phyloP scores from a whole-genome alignment of 1,140 invertebrate genomes.

The Lycorma delicatula region DNA sequence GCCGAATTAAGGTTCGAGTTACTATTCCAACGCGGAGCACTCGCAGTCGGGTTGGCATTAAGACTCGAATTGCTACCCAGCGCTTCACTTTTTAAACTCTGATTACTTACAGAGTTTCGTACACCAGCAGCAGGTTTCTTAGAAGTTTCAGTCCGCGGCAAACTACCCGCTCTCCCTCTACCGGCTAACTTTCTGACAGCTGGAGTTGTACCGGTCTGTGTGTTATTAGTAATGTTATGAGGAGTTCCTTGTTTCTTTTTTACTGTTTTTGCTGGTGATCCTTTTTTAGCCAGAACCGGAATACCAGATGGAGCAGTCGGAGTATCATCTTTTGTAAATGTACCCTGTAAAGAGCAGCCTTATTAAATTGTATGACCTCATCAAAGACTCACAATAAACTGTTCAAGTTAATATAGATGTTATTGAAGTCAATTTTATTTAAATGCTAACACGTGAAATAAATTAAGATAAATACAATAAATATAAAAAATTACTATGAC shows the following conservation, averaged over 20 bases:
- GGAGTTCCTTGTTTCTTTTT: too few relatives aligned
- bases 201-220: constrained; percentile 27
- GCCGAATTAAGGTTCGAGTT: constrained; percentile 50
- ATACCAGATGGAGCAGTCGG: constrained; percentile 19
- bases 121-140: constrained; percentile 21
- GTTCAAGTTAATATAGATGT: too few relatives aligned
- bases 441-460: too few relatives aligned
- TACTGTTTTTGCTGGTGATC: constrained; percentile 15
- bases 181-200: constrained; percentile 19
- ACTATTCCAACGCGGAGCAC: constrained; percentile 35
- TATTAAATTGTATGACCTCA: too few relatives aligned
- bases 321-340: constrained; percentile 31
- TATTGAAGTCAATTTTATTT: too few relatives aligned
- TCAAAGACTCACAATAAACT: too few relatives aligned
- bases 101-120: constrained; percentile 33
- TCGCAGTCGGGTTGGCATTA: not conserved
- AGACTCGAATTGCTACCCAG: constrained; percentile 25
- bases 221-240: constrained; percentile 16
- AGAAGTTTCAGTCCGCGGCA: constrained; percentile 16
- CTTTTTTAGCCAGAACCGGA: constrained; percentile 21
- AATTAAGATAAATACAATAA: too few relatives aligned
- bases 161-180: constrained; percentile 22
- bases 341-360: constrained; percentile 20
- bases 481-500: too few relatives aligned
- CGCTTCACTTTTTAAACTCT: constrained; percentile 40